These are phyloP conservation scores for Lordiphosa collinella DNA, from an alignment of 1,140 invertebrate genomes.

Conservation along the genomic window DNA sequence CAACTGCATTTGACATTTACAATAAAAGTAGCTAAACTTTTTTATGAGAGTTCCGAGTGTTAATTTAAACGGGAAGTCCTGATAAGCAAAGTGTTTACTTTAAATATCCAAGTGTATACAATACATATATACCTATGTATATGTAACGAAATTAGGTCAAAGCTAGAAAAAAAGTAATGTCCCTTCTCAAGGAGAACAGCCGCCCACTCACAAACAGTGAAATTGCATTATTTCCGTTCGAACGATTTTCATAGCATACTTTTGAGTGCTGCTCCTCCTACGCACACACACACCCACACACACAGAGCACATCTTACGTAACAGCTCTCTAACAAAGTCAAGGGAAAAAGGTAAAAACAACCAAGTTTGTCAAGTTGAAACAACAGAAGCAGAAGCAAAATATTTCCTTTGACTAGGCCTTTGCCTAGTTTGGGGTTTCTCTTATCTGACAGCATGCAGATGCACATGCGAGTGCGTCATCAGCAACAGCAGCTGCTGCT, in stretches of 20 bases:
- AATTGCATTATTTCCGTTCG: conserved; percentile 54
- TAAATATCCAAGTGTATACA: neutral
- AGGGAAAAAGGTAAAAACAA: conserved; percentile 9
- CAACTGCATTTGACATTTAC: conserved; percentile 73
- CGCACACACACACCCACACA: neutral
- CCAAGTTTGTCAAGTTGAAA: conserved; percentile 46
- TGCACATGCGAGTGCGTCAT: neutral
- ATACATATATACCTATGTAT: neutral
- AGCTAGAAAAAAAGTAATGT: conserved; percentile 11
- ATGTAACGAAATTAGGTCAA: conserved; percentile 49
- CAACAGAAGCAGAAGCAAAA: conserved; percentile 27
- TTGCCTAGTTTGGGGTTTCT: conserved; percentile 9
- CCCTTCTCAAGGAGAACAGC: conserved; percentile 9
- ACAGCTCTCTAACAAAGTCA: conserved; percentile 2
- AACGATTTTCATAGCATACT: conserved; percentile 58
- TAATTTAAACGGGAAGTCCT: conserved; percentile 14
- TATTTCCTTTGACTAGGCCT: conserved; percentile 29
- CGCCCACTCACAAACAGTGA: conserved; percentile 13
- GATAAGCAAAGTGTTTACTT: conserved; percentile 4
- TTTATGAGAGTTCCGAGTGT: conserved; percentile 54
- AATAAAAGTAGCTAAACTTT: conserved; percentile 50
- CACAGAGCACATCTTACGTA: conserved; percentile 38
- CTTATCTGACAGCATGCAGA: conserved; percentile 60
- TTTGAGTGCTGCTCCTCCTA: conserved; percentile 20
- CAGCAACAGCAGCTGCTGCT: neutral